Base-by-base conservation (phyloP, 2,888 invertebrate species). In the Drepana falcataria region DNA sequence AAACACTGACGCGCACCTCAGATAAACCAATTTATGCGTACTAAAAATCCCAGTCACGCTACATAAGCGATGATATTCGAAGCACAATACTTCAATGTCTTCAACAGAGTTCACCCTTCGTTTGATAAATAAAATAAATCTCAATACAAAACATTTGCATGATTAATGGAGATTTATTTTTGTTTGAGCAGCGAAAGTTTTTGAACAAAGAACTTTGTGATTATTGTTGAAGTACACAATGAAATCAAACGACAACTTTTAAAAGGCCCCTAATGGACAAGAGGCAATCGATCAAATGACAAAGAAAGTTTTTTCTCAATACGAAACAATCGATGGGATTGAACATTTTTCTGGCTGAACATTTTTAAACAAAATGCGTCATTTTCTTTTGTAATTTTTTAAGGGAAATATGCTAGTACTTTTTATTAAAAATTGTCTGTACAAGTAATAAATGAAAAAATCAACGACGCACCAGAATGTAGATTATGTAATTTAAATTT, bases 231-330 rank as follows among this genome's bases (percentile, higher is more conserved):
- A 81, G 76, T 76, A 79, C 69, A 85, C 79, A 87, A 85, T 81
- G 78, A 85, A 86, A 85, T 84, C 84, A 83, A 85, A 88, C 77
- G 81, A 85, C 81, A 86, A 87, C 81, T 87, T 88, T 85, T 83
- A 85, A 86, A 88, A 86, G 83, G 85, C 76, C 70, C 75, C 81
- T 89, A 89, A 88, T 89, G 90, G 85, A 85, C 85, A 86, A 88
- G 79, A 77, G 81, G 79, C 75, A 82, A 88, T 91, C 89, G 85
- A 90, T 90, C 91, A 91, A 88, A 83, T 80, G 80, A 83, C 87
- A 88, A 87, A 85, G 83, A 86, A 83, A 81, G 72, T 83, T 87
- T 74, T 37, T 81, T 80, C 79, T 82, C 80, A 81, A 81, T 83
- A 81, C 81, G 79, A 82, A 83, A 82, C 81, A 87, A 85, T 85